Evolutionary conservation across 2,113 vertebrate genomes (phyloP).

Genomic region (Sitta europaea): DNA sequence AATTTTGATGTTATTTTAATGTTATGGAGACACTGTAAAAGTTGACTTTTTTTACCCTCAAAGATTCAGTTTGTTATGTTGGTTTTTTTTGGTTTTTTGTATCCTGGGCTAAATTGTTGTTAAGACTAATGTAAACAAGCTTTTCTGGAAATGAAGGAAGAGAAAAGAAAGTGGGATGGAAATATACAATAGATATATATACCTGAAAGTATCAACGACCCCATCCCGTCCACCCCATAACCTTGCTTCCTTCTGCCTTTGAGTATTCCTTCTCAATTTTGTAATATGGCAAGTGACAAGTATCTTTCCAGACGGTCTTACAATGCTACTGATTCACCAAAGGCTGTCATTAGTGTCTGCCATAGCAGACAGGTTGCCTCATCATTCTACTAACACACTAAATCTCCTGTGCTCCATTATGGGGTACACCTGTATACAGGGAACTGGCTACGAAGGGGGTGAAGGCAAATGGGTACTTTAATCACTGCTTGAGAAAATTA

Average conservation of each 20-base stretch:
- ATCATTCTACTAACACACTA: not conserved
- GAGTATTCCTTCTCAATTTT: not conserved
- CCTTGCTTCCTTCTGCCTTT: not conserved
- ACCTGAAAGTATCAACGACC: not conserved
- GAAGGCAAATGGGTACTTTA: not conserved
- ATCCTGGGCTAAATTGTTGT: not conserved
- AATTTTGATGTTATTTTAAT: not conserved
- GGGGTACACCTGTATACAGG: too few relatives aligned
- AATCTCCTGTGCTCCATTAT: not conserved
- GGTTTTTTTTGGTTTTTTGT: too few relatives aligned
- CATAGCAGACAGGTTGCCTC: not conserved
- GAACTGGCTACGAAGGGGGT: fast-evolving
- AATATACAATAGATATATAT: too few relatives aligned
- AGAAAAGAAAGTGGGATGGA: not conserved
- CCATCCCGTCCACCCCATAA: fast-evolving
- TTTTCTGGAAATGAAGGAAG: not conserved
- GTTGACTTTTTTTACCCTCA: not conserved
- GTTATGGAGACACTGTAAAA: not conserved
- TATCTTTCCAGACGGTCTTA: not conserved
- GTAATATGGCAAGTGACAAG: not conserved
- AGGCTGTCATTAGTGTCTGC: not conserved
- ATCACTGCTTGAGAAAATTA: not conserved
- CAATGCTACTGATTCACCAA: not conserved
- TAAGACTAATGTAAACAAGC: not conserved
- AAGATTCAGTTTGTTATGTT: not conserved